Evolutionary conservation across 2,113 vertebrate species (phyloP).

Genomic region (Rynchops niger): DNA sequence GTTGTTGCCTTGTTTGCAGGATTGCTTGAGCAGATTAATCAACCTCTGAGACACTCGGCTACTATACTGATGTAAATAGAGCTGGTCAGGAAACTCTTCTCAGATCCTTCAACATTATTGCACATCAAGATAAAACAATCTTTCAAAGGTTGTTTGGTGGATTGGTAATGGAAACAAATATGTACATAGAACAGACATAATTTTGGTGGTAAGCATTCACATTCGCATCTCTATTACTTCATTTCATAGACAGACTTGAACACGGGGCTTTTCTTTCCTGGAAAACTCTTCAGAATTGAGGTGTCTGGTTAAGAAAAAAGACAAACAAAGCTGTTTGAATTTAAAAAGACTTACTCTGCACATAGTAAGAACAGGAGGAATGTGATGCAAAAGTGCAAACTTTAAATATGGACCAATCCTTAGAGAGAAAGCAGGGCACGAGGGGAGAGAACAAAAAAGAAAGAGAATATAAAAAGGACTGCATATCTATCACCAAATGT

Average conservation of each 20-base stretch:
- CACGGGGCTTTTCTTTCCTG: background rate
- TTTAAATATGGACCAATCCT: background rate
- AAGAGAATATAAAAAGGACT: background rate
- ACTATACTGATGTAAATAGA: background rate
- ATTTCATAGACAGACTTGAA: background rate
- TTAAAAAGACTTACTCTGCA: background rate
- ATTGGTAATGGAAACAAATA: background rate
- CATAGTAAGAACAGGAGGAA: background rate
- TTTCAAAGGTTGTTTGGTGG: background rate
- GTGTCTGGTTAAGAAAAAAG: background rate
- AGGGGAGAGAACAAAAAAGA: background rate
- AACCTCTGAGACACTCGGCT: background rate
- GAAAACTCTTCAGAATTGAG: background rate
- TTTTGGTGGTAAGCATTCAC: background rate
- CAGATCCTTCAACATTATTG: background rate
- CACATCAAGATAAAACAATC: background rate
- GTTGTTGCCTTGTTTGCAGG: background rate
- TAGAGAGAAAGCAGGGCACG: background rate
- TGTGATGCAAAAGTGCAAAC: background rate
- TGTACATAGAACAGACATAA: background rate
- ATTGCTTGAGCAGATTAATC: background rate
- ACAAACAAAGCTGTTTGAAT: background rate
- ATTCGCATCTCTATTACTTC: background rate
- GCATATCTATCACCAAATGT: constrained; percentile 18
- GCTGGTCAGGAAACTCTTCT: background rate